Conservation (phyloP, 2,113 vertebrate genomes). For the Ptilorrhoa leucosticta region DNA sequence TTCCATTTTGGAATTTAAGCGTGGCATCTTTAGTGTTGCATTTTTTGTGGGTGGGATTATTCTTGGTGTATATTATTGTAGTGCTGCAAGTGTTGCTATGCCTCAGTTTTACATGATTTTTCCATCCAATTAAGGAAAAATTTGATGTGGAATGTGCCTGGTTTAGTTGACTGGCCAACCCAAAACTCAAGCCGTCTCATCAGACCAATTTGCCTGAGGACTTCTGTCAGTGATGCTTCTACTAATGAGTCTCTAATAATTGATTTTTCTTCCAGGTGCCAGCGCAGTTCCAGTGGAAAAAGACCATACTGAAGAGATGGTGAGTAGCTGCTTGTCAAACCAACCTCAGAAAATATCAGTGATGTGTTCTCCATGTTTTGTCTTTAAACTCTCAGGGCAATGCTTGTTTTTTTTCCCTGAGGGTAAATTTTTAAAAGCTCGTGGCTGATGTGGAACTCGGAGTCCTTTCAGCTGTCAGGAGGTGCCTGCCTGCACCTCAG, state of each 20-base stretch:
- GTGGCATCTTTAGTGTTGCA: neutral
- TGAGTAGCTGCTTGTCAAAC: slow-evolving; percentile 3
- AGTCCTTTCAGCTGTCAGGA: neutral
- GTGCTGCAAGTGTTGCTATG: neutral
- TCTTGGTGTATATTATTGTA: neutral
- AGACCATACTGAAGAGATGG: slow-evolving; percentile 51
- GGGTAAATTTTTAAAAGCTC: neutral
- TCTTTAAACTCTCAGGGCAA: neutral
- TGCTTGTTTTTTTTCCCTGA: neutral
- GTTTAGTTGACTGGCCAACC: neutral
- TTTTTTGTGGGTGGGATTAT: neutral
- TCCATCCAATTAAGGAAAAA: neutral
- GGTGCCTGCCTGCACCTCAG: neutral
- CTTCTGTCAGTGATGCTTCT: neutral
- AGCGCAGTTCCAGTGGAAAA: slow-evolving; percentile 15
- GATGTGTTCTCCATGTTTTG: neutral
- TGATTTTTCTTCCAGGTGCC: slow-evolving; percentile 20
- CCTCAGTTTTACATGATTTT: neutral
- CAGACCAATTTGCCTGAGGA: neutral
- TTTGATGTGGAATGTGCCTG: neutral
- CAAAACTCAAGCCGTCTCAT: neutral
- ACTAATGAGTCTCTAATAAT: neutral
- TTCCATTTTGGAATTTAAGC: neutral
- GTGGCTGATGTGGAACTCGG: neutral
- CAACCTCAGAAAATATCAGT: neutral